Conservation (phyloP, 2,888 invertebrate species). For the Melanophora roralis region DNA sequence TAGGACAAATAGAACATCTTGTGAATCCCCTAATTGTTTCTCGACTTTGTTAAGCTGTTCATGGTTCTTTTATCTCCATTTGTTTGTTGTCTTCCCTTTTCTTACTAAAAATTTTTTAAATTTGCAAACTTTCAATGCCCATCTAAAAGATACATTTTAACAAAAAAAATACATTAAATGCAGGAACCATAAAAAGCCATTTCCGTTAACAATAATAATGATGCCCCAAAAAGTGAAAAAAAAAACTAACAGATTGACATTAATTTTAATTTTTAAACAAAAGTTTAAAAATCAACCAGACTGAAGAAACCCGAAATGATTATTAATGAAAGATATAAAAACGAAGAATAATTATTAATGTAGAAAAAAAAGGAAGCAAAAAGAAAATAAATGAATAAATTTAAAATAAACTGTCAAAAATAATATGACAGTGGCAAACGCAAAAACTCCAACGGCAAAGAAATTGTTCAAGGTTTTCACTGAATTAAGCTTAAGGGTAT, state of each 20-base stretch:
- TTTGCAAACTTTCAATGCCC: neutral
- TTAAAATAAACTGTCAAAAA: constrained; percentile 33
- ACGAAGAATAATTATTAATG: constrained; percentile 11
- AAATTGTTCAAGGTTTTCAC: neutral
- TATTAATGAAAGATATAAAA: constrained; percentile 33
- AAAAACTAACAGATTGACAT: constrained; percentile 31
- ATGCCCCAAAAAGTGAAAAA: constrained; percentile 9
- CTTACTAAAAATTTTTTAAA: neutral
- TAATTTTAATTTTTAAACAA: constrained; percentile 42
- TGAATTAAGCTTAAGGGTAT: neutral
- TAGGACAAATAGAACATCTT: too few species aligned
- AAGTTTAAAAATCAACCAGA: neutral
- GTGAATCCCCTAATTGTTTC: too few species aligned
- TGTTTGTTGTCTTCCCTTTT: too few species aligned
- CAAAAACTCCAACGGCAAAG: neutral
- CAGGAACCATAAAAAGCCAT: constrained; percentile 33
- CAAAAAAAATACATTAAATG: neutral
- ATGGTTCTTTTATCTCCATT: too few species aligned
- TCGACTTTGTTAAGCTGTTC: too few species aligned
- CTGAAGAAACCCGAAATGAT: constrained; percentile 35
- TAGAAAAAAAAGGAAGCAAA: neutral
- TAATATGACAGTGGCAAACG: constrained; percentile 8
- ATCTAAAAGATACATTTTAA: neutral
- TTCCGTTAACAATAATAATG: constrained; percentile 38
- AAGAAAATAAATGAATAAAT: constrained; percentile 17